A percentile compares a stretch with the other conserved stretches of the same genome.
phyloP scores from a whole-genome alignment of 2,113 vertebrate species.

The Bucco capensis region DNA sequence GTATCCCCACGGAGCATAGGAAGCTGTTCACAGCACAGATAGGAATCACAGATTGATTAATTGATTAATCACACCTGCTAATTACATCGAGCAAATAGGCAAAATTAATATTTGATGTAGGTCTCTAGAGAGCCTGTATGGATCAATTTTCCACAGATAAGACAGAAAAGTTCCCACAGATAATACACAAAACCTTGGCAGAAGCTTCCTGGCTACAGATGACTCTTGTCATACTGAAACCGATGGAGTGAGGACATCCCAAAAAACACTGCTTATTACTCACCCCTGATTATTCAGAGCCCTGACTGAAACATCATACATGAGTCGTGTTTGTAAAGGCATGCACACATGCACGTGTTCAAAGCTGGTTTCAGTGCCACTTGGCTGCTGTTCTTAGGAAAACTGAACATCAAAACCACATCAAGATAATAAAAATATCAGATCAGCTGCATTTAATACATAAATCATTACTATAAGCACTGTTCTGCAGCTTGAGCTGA shows the following conservation, averaged over 20 bases:
- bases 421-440: conserved; percentile 41
- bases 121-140: conserved; percentile 22
- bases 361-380: neutral
- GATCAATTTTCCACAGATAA: conserved; percentile 65
- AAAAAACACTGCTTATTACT: neutral
- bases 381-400: neutral
- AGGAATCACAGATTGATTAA: conserved; percentile 53
- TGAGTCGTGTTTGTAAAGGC: neutral
- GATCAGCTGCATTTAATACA: conserved; percentile 20
- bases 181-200: neutral
- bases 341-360: neutral
- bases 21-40: neutral
- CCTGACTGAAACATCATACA: neutral
- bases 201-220: neutral
- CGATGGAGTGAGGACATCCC: neutral
- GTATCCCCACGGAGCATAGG: neutral
- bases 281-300: neutral
- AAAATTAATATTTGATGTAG: conserved; percentile 53
- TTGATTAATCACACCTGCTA: conserved; percentile 63
- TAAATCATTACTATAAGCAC: conserved; percentile 9
- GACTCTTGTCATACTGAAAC: neutral
- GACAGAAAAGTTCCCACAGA: conserved; percentile 19
- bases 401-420: conserved; percentile 25
- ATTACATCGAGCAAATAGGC: conserved; percentile 41
- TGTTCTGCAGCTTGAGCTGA: neutral